Evolutionary conservation across 2,113 vertebrate genomes (phyloP), one percentile per base, ranked within the genome.

Genomic region (Neoarius graeffei): DNA sequence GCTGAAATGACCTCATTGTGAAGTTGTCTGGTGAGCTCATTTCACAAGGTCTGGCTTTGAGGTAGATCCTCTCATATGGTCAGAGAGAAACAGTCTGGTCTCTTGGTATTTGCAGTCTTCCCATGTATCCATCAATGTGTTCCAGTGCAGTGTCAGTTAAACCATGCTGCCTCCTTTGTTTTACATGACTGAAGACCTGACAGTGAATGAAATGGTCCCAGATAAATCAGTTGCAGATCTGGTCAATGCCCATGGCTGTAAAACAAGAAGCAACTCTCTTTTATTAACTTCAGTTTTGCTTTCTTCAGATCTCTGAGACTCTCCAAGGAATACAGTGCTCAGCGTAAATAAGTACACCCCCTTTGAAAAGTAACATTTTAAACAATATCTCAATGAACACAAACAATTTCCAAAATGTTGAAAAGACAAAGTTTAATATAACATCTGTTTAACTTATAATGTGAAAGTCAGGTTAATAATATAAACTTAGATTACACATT

Each of bases 141-240:
- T 83, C 35, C 23, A 50, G 42, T 6, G 4, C 3, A 4, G 42
- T 86, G 59, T 52, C 35, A 54, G 57, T 77, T 86, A 48, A 69
- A 86, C 48, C 10, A n/a, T 76, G n/a, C 71, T 62, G 57, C 57
- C 50, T 52, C 23, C 59, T 85, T 86, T 52, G 17, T 77, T 77
- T 64, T 14, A 77, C 25, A 27, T 60, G 84, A 76, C 25, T 76
- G 23, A 48, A 60, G 8, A 59, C 7, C 20, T 60, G 84, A 85
- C 69, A 74, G 67, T 74, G 69, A 85, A 30, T 76, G 30, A 86
- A 86, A 64, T 62, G 57, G 14, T 62, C 25, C 35, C 14, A 77
- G 30, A 11, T 48, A 76, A 48, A 30, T 85, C 84, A 77, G 15
- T 30, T 5, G 57, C 56, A 48, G 14, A 27, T 17, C 73, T 9